Conservation (phyloP, 1,140 invertebrate species). For the Ceratina japonica region DNA sequence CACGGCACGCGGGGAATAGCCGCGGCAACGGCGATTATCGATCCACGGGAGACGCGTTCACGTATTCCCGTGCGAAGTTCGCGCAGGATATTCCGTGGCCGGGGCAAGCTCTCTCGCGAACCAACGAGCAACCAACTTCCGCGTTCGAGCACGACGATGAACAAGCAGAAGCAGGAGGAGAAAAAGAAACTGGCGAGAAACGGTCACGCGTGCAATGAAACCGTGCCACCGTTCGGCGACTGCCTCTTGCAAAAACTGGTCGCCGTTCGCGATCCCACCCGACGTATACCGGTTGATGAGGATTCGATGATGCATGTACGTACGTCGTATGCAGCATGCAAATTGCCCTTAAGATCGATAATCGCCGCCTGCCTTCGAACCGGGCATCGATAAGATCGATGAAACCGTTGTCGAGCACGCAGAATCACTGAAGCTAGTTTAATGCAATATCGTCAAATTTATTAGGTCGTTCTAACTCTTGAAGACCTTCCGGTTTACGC, state of each 20-base stretch:
- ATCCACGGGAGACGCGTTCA: conserved; percentile 18
- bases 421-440: neutral
- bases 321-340: conserved; percentile 27
- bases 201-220: conserved; percentile 42
- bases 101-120: neutral
- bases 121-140: conserved; percentile 21
- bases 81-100: conserved; percentile 28
- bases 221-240: conserved; percentile 40
- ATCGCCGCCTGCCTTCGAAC: conserved; percentile 9
- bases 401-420: neutral
- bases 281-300: conserved; percentile 22
- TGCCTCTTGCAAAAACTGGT: conserved; percentile 52
- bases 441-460: conserved; percentile 25
- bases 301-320: conserved; percentile 51
- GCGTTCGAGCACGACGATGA: neutral
- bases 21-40: conserved; percentile 28
- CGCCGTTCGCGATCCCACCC: conserved; percentile 7
- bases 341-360: conserved; percentile 41
- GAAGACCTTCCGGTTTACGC: neutral
- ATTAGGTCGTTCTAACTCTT: conserved; percentile 11
- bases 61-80: conserved; percentile 11
- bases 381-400: conserved; percentile 25
- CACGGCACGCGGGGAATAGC: conserved; percentile 10
- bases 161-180: neutral
- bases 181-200: conserved; percentile 16